Conservation (phyloP, 2,113 vertebrate genomes). For the Ascaphus truei region DNA sequence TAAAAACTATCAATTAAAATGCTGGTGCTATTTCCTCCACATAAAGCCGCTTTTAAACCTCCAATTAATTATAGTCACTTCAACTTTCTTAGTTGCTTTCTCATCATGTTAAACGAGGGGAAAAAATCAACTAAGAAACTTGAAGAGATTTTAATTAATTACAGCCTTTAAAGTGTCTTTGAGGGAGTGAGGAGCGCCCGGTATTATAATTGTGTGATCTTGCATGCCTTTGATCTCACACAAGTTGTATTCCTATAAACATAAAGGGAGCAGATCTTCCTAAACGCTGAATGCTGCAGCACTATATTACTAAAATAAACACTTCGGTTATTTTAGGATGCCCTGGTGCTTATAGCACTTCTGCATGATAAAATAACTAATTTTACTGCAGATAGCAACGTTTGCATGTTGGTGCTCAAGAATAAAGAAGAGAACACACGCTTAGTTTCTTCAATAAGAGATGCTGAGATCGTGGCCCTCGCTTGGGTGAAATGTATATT, state of each 20-base stretch:
- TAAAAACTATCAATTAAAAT: constrained; percentile 10
- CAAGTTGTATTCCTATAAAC: constrained; percentile 29
- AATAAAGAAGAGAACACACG: too few species aligned
- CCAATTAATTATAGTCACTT: constrained; percentile 27
- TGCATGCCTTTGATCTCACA: constrained; percentile 26
- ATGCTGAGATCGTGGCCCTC: too few species aligned
- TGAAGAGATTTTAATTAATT: constrained; percentile 38
- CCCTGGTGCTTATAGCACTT: background rate
- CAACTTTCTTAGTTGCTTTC: constrained; percentile 15
- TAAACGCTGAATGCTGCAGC: too few species aligned
- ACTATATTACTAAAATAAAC: background rate
- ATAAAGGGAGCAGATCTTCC: constrained; percentile 17
- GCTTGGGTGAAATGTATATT: too few species aligned
- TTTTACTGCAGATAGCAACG: too few species aligned
- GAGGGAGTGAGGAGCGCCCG: constrained; percentile 7
- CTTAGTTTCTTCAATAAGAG: too few species aligned
- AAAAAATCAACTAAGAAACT: constrained; percentile 28
- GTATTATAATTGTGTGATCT: constrained; percentile 22
- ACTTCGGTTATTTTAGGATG: too few species aligned
- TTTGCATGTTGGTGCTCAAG: too few species aligned
- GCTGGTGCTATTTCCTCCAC: background rate
- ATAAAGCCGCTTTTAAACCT: background rate
- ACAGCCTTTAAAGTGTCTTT: constrained; percentile 26
- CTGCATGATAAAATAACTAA: too few species aligned
- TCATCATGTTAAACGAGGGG: constrained; percentile 8